Conservation (phyloP, 2,888 invertebrate genomes). For the Nycteola revayana region DNA sequence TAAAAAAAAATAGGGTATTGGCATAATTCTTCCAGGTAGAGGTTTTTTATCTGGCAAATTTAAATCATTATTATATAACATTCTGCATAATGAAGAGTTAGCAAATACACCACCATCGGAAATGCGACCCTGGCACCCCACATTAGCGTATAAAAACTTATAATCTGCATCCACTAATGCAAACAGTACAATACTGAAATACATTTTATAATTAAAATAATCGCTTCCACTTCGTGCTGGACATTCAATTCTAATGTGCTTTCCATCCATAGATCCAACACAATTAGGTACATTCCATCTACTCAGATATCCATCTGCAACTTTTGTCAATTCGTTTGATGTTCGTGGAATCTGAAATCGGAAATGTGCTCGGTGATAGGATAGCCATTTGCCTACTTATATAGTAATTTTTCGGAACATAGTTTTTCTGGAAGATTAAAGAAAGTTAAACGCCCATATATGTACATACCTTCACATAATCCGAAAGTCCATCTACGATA, state of each 20-base stretch:
- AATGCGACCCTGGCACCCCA: constrained; percentile 17
- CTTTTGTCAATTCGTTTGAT: constrained; percentile 9
- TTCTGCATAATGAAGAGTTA: constrained; percentile 12
- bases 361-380: constrained; percentile 14
- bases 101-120: constrained; percentile 22
- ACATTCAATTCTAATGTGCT: constrained; percentile 11
- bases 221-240: constrained; percentile 31
- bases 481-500: constrained; percentile 16
- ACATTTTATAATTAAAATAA: constrained; percentile 39
- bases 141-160: constrained; percentile 34
- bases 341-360: constrained; percentile 11
- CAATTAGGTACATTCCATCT: constrained; percentile 11
- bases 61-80: constrained; percentile 12
- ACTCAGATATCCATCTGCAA: constrained; percentile 12
- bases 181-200: constrained; percentile 42
- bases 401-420: constrained; percentile 19
- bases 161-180: constrained; percentile 47
- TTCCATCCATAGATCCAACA: constrained; percentile 3
- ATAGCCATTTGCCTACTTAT: constrained; percentile 20
- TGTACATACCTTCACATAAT: constrained; percentile 19
- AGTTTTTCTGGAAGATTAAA: constrained; percentile 20
- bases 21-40: constrained; percentile 15
- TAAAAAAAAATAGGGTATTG: constrained; percentile 8
- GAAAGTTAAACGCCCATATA: constrained; percentile 17
- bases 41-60: constrained; percentile 17